Evolutionary conservation across 2,888 invertebrate genomes (phyloP), one percentile per base, ranked within the genome.

Genomic region (Hirtodrosophila alboralis): DNA sequence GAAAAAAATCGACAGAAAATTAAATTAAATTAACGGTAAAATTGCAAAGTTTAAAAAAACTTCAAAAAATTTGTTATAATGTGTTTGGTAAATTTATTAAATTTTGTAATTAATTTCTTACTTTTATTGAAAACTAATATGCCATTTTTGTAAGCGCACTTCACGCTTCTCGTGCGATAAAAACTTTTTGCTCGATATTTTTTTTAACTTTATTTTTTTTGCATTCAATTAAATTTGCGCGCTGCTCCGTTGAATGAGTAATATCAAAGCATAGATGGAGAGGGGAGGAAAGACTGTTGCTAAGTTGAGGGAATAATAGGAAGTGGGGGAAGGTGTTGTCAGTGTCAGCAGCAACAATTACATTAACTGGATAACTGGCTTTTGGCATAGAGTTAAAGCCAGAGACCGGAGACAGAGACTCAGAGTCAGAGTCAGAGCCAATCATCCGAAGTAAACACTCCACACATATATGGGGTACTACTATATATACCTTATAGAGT

Each of bases 181-280:
- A 43, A 36, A 47, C 48, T 36, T 48, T 36, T 47, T 38, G 9
- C 40, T 41, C 34, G 44, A n/a, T n/a, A n/a, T n/a, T n/a, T n/a
- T n/a, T n/a, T n/a, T n/a, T n/a, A n/a, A n/a, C n/a, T n/a, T n/a
- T n/a, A n/a, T n/a, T n/a, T 34, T 36, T 60, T 67, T 72, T 34
- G 61, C 54, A 28, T 58, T 65, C 69, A 76, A 72, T 77, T 79
- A 58, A 73, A 70, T 73, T 69, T 45, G 77, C 64, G 34, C 45
- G 51, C 74, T 62, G 64, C 44, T 65, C 18, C 3, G 18, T 18
- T 18, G 18, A 18, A 18, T 18, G 18, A 18, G 18, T 18, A 18
- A 18, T 18, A 18, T 18, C 18, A 3, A n/a, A 36, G 28, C 27
- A 6, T 28, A 12, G 18, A 41, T 27, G 56, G 18, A 34, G 18